Base-by-base conservation (phyloP, 2,113 vertebrate genomes). In the Eurypyga helias region DNA sequence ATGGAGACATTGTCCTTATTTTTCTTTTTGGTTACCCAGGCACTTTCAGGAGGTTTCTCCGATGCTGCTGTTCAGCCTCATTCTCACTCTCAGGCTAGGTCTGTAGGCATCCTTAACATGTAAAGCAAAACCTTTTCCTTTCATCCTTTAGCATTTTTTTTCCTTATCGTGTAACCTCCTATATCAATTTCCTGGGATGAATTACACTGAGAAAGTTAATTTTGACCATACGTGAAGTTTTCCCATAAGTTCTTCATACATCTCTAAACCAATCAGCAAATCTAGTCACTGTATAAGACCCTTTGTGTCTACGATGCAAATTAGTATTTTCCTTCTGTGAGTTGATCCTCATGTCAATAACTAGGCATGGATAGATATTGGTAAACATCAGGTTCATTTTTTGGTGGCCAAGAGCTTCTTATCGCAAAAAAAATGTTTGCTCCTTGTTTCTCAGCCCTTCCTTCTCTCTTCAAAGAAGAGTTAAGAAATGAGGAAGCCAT, bases 401-500 rank as follows among this genome's bases (percentile, higher is more conserved):
- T 69, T 41, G 34, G 33, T 69, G 78, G 10, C 25, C 29, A 18
- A 31, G 70, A 88, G 24, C 62, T 73, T 62, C 31, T 17, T 33
- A 10, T 25, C n/a, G 33, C 9, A 25, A n/a, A n/a, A n/a, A 41
- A 60, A 73, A 70, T 23, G 4, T 93, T 62, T 96, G 46, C 76
- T 92, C 67, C 73, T 96, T 94, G 51, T 95, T 97, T 41, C 94
- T 24, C 86, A 97, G 96, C 94, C 64, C 96, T 97, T 73, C 96
- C 96, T n/a, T 95, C 95, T 58, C 91, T 83, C 85, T 99, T 99
- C 92, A 98, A 91, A 96, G 96, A 98, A 36, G 97, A 97, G 43
- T 77, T 99, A 84, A 98, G 97, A 84, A 98, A 97, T 31, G 91
- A 98, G 65, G 95, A 97, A 72, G 93, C 89, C 52, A 3, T 23